Evolutionary conservation across 2,797 vertebrate genomes (phyloP).

Genomic region (Dromococcyx pavoninus): DNA sequence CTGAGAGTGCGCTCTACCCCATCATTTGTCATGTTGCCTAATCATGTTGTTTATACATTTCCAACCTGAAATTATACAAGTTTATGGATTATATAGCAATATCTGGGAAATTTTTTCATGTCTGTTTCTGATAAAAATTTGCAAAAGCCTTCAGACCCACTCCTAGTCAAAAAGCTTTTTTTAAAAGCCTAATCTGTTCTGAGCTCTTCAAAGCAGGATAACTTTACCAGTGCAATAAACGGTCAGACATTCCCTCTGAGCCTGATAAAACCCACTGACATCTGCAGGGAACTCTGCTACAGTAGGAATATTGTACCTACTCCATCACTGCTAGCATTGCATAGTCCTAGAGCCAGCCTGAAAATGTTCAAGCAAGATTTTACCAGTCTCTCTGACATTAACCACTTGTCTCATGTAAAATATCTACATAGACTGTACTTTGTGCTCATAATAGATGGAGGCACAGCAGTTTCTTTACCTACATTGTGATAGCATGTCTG

Average conservation of each 20-base stretch:
- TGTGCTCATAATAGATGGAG: background rate
- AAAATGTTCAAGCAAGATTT: background rate
- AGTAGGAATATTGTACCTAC: background rate
- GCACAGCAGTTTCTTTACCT: background rate
- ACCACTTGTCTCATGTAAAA: constrained; percentile 34
- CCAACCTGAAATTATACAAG: background rate
- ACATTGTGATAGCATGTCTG: background rate
- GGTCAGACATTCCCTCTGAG: constrained; percentile 15
- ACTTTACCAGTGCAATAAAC: background rate
- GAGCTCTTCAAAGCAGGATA: background rate
- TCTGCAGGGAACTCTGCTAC: constrained; percentile 31
- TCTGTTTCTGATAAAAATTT: background rate
- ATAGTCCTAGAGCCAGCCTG: constrained; percentile 3
- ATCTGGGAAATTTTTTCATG: background rate
- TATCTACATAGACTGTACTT: background rate
- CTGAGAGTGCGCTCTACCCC: no score
- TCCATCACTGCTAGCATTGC: constrained; percentile 18
- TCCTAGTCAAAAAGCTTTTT: background rate
- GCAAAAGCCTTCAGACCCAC: background rate
- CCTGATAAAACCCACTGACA: constrained; percentile 9
- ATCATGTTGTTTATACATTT: background rate
- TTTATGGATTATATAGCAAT: background rate
- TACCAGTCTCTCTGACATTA: constrained; percentile 8
- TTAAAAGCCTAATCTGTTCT: background rate
- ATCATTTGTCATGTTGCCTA: background rate